Percentiles rank a stretch among this genome's conserved stretches.
phyloP scores from a whole-genome alignment of 2,113 vertebrate species.

The Stictonetta naevosa region DNA sequence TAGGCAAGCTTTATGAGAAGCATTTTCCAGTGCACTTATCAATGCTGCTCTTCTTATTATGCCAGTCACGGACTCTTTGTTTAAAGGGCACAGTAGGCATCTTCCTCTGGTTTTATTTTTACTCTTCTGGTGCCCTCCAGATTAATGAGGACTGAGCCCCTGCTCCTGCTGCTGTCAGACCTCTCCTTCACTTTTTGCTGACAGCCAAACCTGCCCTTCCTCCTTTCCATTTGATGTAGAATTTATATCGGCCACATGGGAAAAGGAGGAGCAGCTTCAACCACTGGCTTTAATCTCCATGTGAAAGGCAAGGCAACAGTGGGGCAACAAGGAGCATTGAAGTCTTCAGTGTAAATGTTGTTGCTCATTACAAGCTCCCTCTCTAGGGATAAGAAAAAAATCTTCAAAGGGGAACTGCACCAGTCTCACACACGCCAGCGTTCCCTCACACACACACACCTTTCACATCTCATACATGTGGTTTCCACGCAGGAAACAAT shows the following conservation, averaged over 20 bases:
- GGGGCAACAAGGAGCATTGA: slow-evolving; percentile 56
- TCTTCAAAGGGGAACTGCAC: slow-evolving; percentile 61
- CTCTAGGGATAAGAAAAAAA: slow-evolving; percentile 46
- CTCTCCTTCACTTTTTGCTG: slow-evolving; percentile 49
- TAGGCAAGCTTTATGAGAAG: not conserved
- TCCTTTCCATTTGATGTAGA: slow-evolving; percentile 70
- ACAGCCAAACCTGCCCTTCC: slow-evolving; percentile 59
- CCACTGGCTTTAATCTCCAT: slow-evolving; percentile 67
- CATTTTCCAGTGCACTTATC: not conserved
- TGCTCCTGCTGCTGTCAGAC: slow-evolving; percentile 41
- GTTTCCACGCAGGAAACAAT: slow-evolving; percentile 71
- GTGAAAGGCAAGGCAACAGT: slow-evolving; percentile 53
- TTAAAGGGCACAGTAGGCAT: slow-evolving; percentile 19
- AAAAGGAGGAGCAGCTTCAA: slow-evolving; percentile 62
- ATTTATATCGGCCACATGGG: slow-evolving; percentile 68
- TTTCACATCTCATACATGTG: slow-evolving; percentile 64
- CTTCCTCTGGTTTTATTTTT: not conserved
- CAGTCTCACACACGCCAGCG: not conserved
- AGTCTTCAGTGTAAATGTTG: slow-evolving; percentile 49
- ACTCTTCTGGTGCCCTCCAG: not conserved
- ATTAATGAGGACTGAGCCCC: slow-evolving; percentile 28
- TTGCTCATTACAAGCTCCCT: slow-evolving; percentile 60
- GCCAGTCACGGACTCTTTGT: not conserved
- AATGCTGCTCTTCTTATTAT: not conserved
- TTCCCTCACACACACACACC: not conserved